Percentiles rank a stretch among this genome's conserved stretches.
phyloP scores from a whole-genome alignment of 2,797 vertebrate genomes.

The Cuculus canorus region DNA sequence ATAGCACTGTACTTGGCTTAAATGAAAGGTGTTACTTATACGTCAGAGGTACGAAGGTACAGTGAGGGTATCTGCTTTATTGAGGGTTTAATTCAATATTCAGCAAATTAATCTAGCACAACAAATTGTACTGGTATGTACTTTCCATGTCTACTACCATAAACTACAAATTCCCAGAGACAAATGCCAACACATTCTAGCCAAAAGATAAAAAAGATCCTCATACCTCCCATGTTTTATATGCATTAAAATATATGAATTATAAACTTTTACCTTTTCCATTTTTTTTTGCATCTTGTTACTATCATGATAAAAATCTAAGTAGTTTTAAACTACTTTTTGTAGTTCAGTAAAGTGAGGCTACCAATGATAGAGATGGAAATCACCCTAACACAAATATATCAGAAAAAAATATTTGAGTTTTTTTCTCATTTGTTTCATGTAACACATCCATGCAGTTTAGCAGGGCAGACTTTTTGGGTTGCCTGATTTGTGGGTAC shows the following conservation, averaged over 20 bases:
- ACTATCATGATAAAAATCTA: neutral
- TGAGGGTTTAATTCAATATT: neutral
- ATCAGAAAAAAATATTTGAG: neutral
- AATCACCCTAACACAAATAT: neutral
- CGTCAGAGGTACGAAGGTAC: neutral
- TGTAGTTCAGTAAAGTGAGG: neutral
- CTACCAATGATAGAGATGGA: neutral
- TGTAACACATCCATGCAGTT: neutral
- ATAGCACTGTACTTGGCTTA: neutral
- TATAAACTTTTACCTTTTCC: neutral
- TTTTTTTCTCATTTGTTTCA: neutral
- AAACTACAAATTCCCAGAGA: neutral
- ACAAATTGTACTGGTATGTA: neutral
- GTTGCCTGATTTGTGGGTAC: neutral
- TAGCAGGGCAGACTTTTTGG: neutral
- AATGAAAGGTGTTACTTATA: neutral
- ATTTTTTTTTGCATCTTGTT: neutral
- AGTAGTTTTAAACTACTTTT: neutral
- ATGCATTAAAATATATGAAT: neutral
- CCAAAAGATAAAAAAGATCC: neutral
- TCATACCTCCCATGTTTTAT: neutral
- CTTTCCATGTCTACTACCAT: neutral
- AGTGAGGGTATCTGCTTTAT: neutral
- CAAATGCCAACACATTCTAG: neutral
- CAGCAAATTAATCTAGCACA: neutral